Evolutionary conservation across 2,113 vertebrate species (phyloP), one percentile per base, ranked within the genome.

Genomic region (Paraplagusia blochii): DNA sequence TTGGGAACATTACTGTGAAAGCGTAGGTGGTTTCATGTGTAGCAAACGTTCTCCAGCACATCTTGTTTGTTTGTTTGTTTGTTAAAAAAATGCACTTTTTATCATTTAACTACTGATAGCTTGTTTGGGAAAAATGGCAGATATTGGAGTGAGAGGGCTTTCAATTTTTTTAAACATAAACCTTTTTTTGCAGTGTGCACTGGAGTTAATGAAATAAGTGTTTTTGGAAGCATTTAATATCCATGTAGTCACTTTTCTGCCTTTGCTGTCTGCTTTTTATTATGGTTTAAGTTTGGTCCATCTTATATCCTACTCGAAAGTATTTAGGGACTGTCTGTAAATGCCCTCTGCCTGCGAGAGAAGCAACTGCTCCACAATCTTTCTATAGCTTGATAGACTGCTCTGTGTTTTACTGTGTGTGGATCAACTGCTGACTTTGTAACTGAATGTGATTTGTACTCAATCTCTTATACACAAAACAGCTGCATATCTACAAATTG

Each of bases 61-160:
- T 78, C 6, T 29, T 29, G 22, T 29, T 29, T 63, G 1, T 61
- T 49, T 53, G 67, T 42, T 58, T 63, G n/a, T n/a, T n/a, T n/a
- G n/a, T n/a, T n/a, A n/a, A n/a, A 55, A 78, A 79, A 63, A 83
- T 74, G 85, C 85, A 87, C 86, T 88, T 85, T 87, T 76, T 35
- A 76, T 55, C 70, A 50, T 68, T 53, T 53, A 18, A 39, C 74
- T 72, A 69, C 81, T 75, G 29, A 67, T 62, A 54, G 34, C 15
- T 48, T 42, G 6, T 38, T 13, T 36, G 39, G 39, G 12, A 45
- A 53, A 79, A 53, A 29, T 66, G 64, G 15, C 63, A 63, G 51
- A 56, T 72, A 45, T 45, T 14, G 44, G 9, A 57, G 8, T 14
- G 38, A 61, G 33, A 58, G n/a, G 53, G 61, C 44, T 17, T 33